A percentile compares a stretch with the other conserved stretches of the same genome.
phyloP scores from a whole-genome alignment of 2,113 vertebrate species.

The Dicrurus megarhynchus region DNA sequence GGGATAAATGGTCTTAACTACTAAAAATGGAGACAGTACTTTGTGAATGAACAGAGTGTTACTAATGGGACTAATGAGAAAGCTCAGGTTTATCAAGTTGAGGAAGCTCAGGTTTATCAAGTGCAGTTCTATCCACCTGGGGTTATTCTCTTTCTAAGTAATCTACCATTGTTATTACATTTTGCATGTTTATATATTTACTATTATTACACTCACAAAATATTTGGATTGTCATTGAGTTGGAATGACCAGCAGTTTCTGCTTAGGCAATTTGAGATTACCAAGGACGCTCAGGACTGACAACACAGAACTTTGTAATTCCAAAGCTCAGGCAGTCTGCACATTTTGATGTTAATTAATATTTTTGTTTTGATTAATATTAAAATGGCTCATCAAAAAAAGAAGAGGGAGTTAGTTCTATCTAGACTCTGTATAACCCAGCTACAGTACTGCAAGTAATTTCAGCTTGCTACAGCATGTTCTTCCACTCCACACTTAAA shows the following conservation, averaged over 20 bases:
- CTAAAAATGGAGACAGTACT: neutral
- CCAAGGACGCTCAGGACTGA: neutral
- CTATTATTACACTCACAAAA: neutral
- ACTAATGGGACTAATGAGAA: neutral
- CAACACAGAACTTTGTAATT: neutral
- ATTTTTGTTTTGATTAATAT: neutral
- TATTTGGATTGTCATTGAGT: neutral
- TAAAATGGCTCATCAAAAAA: neutral
- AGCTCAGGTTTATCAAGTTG: neutral
- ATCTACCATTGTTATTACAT: neutral
- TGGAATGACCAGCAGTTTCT: slow-evolving; percentile 26
- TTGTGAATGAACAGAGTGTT: neutral
- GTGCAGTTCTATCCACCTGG: neutral
- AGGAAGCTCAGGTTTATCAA: neutral
- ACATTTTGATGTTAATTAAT: neutral
- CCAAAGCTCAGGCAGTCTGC: neutral
- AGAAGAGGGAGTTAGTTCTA: neutral
- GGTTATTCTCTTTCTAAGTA: neutral
- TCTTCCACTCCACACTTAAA: slow-evolving; percentile 58
- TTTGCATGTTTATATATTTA: neutral
- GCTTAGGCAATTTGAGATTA: neutral
- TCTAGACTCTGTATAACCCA: neutral
- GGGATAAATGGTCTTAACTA: neutral
- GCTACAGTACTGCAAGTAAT: slow-evolving; percentile 20
- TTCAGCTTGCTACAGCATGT: slow-evolving; percentile 42